Base-by-base conservation (phyloP, 2,888 invertebrate genomes). In the Elmis aenea region DNA sequence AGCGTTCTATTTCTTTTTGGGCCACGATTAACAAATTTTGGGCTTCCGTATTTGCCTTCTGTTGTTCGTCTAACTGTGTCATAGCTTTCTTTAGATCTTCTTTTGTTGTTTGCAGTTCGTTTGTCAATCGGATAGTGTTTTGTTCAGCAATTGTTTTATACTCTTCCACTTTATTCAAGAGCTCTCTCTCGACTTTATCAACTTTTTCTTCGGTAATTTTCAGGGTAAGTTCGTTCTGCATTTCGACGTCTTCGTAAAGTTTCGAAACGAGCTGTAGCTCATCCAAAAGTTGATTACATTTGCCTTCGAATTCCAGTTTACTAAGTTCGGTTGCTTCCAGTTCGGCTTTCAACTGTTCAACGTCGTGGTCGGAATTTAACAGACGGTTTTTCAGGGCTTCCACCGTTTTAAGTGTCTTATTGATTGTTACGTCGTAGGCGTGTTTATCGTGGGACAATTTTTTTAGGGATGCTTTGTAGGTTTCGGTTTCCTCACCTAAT, bases 361-460 rank as follows among this genome's bases (percentile, higher is more conserved):
- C 68, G 55, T 77, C 77, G 52, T 66, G 70, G 51, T 79, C 78
- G 2, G 78, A 78, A 50, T 76, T 71, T 28, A 76, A 67, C 30
- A 79, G 57, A 10, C 78, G 66, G 60, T 71, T 69, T 14, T 73
- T 76, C 30, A 79, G 55, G 2, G 77, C 76, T 53, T 77, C 73
- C 8, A 79, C 74, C 26, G 77, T 76, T 39, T 74, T 71, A 51
- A 74, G 70, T 1, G 74, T 75, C 9, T 75, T 74, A 15, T 67
- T 70, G n/a, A 78, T 62, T n/a, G 77, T 75, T 54, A 76, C 67
- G 60, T 76, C 71, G 57, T 74, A 78, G 35, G 72, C 70, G 37
- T 68, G 70, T 45, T 76, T 76, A 41, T 78, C 76, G 45, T 67
- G 72, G 5, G 56, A 51, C 14, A 68, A 59, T 48, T 66, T 69